Percentiles rank a stretch among this genome's conserved stretches.
These are phyloP conservation scores for Habrosyne pyritoides DNA, from an alignment of 2,888 invertebrate species.

Conservation along the genomic window DNA sequence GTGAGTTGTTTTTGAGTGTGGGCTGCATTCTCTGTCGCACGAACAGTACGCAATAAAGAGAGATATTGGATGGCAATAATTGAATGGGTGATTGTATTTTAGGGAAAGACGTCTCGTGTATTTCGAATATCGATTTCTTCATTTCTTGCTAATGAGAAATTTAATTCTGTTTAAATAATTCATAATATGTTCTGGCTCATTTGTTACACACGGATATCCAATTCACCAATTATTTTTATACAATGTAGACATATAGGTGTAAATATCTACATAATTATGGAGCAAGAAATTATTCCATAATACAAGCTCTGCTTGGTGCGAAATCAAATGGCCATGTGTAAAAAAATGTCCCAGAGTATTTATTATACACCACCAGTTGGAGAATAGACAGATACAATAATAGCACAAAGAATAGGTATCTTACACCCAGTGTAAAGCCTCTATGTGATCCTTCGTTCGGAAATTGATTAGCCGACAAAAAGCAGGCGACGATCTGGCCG, in stretches of 20 bases:
- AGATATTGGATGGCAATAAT: background rate
- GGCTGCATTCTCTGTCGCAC: background rate
- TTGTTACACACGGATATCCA: too few species aligned
- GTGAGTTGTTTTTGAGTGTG: background rate
- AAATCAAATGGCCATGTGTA: too few species aligned
- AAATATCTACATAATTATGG: too few species aligned
- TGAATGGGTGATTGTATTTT: background rate
- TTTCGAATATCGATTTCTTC: too few species aligned
- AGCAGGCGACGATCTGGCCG: conserved; percentile 35
- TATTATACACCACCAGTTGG: too few species aligned
- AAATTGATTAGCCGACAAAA: conserved; percentile 60
- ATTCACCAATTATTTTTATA: too few species aligned
- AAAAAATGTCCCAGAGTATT: too few species aligned
- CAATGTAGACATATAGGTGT: too few species aligned
- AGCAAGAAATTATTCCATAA: too few species aligned
- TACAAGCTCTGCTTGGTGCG: too few species aligned
- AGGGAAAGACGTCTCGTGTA: background rate
- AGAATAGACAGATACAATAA: too few species aligned
- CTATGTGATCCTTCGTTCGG: conserved; percentile 22
- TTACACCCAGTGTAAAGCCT: conserved; percentile 33
- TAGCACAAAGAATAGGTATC: background rate
- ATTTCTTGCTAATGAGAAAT: background rate
- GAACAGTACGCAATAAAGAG: background rate
- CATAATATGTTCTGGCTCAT: too few species aligned
- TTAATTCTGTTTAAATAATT: background rate